Evolutionary conservation across 2,113 vertebrate genomes (phyloP).

Genomic region (Melanostigma gelatinosum): DNA sequence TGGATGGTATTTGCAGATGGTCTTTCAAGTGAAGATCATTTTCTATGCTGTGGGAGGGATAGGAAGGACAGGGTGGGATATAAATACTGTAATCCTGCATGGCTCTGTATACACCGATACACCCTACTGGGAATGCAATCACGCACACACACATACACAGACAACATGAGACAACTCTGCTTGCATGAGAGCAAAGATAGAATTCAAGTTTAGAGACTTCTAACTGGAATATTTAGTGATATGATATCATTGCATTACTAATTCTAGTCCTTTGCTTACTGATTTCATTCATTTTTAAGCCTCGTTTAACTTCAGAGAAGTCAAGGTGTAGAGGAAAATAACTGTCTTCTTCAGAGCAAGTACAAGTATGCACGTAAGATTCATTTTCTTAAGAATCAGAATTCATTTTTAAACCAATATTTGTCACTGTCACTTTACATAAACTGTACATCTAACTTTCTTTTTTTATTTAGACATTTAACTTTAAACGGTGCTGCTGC

Average conservation of each 20-base stretch:
- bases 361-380: background rate
- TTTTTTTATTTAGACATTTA: background rate
- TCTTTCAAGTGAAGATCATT: conserved; percentile 72
- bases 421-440: background rate
- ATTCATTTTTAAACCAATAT: background rate
- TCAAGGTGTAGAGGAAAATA: background rate
- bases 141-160: conserved; percentile 14
- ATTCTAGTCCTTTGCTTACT: background rate
- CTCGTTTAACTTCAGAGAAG: background rate
- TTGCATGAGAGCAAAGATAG: background rate
- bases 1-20: conserved; percentile 81
- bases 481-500: background rate
- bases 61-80: conserved; percentile 52
- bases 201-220: background rate
- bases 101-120: conserved; percentile 34
- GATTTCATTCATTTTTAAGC: background rate
- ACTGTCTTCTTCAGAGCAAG: background rate
- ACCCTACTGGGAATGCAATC: conserved; percentile 14
- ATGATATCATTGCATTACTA: background rate
- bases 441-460: background rate
- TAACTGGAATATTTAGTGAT: background rate
- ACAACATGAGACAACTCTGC: background rate
- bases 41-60: conserved; percentile 56
- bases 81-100: conserved; percentile 65
- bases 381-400: background rate